Conservation (phyloP, 2,888 invertebrate genomes). For the Synanthedon formicaeformis region DNA sequence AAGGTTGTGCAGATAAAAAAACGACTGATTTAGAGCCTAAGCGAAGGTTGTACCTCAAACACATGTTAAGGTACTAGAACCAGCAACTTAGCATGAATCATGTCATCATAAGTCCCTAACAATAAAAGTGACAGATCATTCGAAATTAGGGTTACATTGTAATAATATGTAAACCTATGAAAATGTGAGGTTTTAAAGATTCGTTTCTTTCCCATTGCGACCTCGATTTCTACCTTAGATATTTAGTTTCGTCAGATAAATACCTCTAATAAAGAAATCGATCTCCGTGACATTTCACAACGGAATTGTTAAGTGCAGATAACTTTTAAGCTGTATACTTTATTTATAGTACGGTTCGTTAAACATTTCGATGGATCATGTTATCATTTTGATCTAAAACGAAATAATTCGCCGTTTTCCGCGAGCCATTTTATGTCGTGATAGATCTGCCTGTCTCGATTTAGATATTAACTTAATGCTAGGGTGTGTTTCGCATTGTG, state of each 20-base stretch:
- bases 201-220: too few species aligned
- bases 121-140: too few species aligned
- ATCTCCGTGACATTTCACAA: background rate
- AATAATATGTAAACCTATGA: too few species aligned
- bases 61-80: too few species aligned
- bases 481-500: conserved; percentile 17
- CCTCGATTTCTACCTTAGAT: too few species aligned
- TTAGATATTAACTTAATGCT: conserved; percentile 33
- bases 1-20: too few species aligned
- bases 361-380: conserved; percentile 21
- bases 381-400: conserved; percentile 18
- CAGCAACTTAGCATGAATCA: too few species aligned
- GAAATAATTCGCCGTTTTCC: conserved; percentile 15
- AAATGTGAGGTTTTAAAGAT: too few species aligned
- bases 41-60: too few species aligned
- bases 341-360: conserved; percentile 18
- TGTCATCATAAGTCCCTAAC: too few species aligned
- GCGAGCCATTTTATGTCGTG: conserved; percentile 24
- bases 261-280: conserved; percentile 3
- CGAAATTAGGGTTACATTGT: too few species aligned
- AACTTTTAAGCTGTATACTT: conserved; percentile 5
- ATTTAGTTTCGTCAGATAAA: background rate
- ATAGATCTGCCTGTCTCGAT: conserved; percentile 26
- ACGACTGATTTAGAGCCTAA: too few species aligned
- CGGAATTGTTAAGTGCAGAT: background rate